A percentile compares a stretch with the other conserved stretches of the same genome.
These are phyloP conservation scores for Pyrrhura leucotis DNA, from an alignment of 2,797 vertebrate species.

Conservation along the genomic window DNA sequence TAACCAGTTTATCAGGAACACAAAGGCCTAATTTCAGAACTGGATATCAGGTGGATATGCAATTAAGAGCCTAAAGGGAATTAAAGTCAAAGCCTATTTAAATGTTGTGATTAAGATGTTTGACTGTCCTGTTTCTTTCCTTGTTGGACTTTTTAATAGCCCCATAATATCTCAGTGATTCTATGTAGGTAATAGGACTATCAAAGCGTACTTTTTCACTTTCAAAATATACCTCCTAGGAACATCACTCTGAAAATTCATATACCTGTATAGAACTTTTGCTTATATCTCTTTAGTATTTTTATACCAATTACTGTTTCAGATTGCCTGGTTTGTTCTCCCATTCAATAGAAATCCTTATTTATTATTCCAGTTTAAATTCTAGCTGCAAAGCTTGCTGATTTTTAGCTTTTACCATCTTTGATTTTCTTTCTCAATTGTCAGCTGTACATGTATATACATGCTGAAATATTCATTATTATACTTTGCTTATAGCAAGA, in stretches of 20 bases:
- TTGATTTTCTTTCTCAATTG: not conserved
- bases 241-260: not conserved
- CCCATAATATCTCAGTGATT: not conserved
- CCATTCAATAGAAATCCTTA: not conserved
- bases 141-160: not conserved
- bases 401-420: not conserved
- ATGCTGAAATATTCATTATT: not conserved
- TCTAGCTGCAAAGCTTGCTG: not conserved
- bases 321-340: not conserved
- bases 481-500: not conserved
- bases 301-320: not conserved
- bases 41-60: not conserved
- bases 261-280: not conserved
- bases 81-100: not conserved
- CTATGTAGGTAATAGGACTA: not conserved
- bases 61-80: slow-evolving; percentile 3
- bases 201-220: not conserved
- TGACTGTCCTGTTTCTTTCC: slow-evolving; percentile 1
- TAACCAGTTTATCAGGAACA: slow-evolving; percentile 20
- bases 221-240: not conserved
- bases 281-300: not conserved
- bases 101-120: slow-evolving; percentile 21
- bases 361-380: not conserved
- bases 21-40: slow-evolving; percentile 44
- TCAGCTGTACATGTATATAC: not conserved